A percentile compares a stretch with the other conserved stretches of the same genome.
phyloP scores from a whole-genome alignment of 1,140 invertebrate genomes.

The Drosophila parvula region DNA sequence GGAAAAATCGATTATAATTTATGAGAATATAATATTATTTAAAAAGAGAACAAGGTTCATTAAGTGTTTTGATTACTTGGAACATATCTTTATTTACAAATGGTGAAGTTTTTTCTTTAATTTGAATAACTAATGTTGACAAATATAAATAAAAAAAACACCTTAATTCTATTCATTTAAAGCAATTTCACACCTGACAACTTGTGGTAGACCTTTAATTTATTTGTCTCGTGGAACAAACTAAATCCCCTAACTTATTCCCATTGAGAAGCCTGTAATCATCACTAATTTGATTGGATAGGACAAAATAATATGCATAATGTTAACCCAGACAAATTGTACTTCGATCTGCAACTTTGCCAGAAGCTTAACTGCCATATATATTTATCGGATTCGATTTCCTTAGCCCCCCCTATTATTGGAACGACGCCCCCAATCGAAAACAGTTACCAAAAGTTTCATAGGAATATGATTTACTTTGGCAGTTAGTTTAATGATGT shows the following conservation, averaged over 20 bases:
- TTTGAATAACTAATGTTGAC: background rate
- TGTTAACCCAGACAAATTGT: conserved; percentile 26
- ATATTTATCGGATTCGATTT: conserved; percentile 23
- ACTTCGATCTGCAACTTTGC: conserved; percentile 20
- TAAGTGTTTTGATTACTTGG: background rate
- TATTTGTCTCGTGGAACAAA: background rate
- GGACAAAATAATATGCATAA: conserved; percentile 30
- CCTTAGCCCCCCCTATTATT: background rate
- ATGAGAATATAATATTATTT: background rate
- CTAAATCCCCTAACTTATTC: background rate
- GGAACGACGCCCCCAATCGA: background rate
- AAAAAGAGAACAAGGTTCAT: background rate
- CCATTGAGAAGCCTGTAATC: conserved; percentile 5
- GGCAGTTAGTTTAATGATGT: conserved; percentile 68
- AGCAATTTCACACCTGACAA: background rate
- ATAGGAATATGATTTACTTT: conserved; percentile 63
- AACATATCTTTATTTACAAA: too few relatives aligned
- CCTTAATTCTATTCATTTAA: too few relatives aligned
- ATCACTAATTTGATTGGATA: conserved; percentile 32
- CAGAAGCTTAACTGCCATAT: conserved; percentile 6
- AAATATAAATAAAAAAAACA: background rate
- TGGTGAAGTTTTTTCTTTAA: too few relatives aligned
- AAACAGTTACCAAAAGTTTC: conserved; percentile 26
- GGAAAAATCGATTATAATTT: background rate
- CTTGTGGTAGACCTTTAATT: conserved; percentile 1